phyloP scores from a whole-genome alignment of 2,113 vertebrate genomes.

The Acrocephalus arundinaceus region DNA sequence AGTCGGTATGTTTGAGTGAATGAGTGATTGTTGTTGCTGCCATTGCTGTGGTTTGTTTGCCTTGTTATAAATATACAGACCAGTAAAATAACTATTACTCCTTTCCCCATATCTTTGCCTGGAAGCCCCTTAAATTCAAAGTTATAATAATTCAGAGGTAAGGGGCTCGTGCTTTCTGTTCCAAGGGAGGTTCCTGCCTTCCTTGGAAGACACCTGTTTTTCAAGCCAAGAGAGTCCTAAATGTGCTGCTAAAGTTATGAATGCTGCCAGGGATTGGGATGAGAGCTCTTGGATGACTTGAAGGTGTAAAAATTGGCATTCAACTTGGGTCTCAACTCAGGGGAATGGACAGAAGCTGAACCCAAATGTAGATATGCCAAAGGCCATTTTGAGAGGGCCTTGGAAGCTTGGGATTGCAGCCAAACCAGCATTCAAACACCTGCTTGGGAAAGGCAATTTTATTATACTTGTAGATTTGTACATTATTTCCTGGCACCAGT shows the following conservation, averaged over 20 bases:
- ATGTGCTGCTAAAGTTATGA: not conserved
- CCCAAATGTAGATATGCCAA: not conserved
- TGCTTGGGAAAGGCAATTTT: not conserved
- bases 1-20: not conserved
- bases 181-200: not conserved
- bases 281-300: not conserved
- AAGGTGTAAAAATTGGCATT: not conserved
- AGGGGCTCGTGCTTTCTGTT: not conserved
- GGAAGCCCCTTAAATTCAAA: not conserved
- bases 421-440: not conserved
- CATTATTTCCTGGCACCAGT: not conserved
- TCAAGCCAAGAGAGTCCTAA: not conserved
- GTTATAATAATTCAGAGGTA: not conserved
- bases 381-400: not conserved
- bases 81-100: not conserved
- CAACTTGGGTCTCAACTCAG: not conserved
- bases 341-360: not conserved
- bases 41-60: not conserved
- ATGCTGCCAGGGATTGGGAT: not conserved
- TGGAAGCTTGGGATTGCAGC: not conserved
- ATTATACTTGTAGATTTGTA: not conserved
- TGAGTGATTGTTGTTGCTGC: not conserved
- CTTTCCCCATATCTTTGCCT: not conserved
- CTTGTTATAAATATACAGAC: not conserved
- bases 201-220: not conserved